phyloP scores from a whole-genome alignment of 2,888 invertebrate genomes.

The Spisula solida region DNA sequence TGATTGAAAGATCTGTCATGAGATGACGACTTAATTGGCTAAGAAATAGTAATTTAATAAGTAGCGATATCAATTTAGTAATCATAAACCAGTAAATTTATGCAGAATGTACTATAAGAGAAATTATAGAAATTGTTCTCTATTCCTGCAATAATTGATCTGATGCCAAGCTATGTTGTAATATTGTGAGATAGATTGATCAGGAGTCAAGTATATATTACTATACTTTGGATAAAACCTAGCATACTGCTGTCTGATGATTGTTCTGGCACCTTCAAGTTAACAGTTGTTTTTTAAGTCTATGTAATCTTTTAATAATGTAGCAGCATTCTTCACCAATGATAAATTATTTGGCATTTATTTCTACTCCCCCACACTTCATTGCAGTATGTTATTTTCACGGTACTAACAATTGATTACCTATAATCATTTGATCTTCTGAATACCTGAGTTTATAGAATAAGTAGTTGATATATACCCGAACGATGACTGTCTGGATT shows the following conservation, averaged over 20 bases:
- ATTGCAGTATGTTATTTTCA: background rate
- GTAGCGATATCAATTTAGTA: no score
- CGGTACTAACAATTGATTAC: background rate
- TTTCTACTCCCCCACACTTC: slow-evolving; percentile 15
- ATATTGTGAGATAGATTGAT: slow-evolving; percentile 2
- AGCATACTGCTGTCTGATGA: background rate
- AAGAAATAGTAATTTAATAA: no score
- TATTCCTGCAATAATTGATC: background rate
- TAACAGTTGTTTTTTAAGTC: background rate
- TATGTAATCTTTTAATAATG: background rate
- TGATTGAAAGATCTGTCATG: no score
- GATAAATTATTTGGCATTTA: background rate
- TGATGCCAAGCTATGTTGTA: background rate
- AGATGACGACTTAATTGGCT: no score
- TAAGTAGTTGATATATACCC: background rate
- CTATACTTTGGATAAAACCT: background rate
- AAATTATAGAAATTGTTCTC: background rate
- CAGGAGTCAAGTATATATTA: background rate
- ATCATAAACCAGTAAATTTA: no score
- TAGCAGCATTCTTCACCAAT: background rate
- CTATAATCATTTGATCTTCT: background rate
- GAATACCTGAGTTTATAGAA: slow-evolving; percentile 21
- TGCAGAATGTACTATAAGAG: no score
- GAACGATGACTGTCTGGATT: background rate
- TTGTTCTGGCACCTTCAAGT: background rate